Conservation (phyloP, 1,140 invertebrate species). For the Acromyrmex echinatior region DNA sequence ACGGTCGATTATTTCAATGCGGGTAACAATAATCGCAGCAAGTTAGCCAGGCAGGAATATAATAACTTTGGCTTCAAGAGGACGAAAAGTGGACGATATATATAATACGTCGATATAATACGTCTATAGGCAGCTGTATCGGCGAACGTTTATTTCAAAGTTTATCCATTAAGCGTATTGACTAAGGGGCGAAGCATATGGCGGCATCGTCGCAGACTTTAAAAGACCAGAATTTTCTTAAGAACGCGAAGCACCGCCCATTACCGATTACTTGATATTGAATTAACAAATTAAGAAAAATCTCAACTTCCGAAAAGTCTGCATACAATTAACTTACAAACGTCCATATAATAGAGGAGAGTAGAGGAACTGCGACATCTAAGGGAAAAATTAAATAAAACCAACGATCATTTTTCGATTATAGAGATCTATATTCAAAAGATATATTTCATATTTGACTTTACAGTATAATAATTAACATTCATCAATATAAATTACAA, state of each 20-base stretch:
- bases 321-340: constrained; percentile 9
- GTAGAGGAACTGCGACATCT: too few relatives aligned
- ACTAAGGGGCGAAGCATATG: constrained; percentile 53
- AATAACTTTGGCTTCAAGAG: constrained; percentile 16
- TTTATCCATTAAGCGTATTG: constrained; percentile 65
- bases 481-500: too few relatives aligned
- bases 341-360: too few relatives aligned
- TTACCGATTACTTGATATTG: constrained; percentile 1
- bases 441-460: too few relatives aligned
- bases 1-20: constrained; percentile 47
- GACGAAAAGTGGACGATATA: constrained; percentile 32
- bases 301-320: constrained; percentile 5
- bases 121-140: constrained; percentile 52
- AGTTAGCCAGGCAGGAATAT: constrained; percentile 5
- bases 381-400: too few relatives aligned
- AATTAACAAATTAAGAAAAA: constrained; percentile 41
- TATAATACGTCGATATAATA: constrained; percentile 47
- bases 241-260: constrained; percentile 8
- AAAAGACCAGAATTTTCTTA: constrained; percentile 53
- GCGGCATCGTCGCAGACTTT: constrained; percentile 45
- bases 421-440: too few relatives aligned
- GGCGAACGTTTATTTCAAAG: constrained; percentile 63
- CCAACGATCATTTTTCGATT: too few relatives aligned
- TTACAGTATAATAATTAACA: too few relatives aligned
- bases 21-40: constrained; percentile 37